These are phyloP conservation scores for Pterobdella sp. DNA, from an alignment of 2,888 invertebrate species.

Conservation along the genomic window DNA sequence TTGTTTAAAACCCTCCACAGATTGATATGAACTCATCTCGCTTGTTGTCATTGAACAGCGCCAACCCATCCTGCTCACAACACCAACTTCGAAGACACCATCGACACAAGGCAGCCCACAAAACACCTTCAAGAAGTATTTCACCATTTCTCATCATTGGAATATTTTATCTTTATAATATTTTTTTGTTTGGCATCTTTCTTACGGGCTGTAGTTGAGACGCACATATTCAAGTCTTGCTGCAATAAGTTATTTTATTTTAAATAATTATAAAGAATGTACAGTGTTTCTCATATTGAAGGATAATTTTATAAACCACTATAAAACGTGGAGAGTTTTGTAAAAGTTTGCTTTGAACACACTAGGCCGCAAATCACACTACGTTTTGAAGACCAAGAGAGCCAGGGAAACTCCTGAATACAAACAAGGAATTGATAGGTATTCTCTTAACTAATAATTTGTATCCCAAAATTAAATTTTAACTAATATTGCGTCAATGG, in stretches of 20 bases:
- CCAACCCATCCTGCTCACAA: neutral
- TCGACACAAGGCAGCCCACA: neutral
- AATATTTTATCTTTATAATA: neutral
- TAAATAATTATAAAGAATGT: neutral
- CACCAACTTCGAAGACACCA: neutral
- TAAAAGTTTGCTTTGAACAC: too few species aligned
- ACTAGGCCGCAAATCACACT: conserved; percentile 5
- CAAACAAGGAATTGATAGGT: conserved; percentile 23
- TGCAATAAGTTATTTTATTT: neutral
- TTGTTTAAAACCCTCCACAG: neutral
- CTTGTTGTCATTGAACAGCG: neutral
- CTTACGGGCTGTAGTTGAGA: neutral
- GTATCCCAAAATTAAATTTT: too few species aligned
- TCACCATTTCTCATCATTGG: neutral
- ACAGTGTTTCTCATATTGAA: too few species aligned
- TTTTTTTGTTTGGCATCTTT: neutral
- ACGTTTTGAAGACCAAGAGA: conserved; percentile 26
- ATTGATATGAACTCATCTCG: neutral
- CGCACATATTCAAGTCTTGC: neutral
- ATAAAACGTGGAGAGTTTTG: too few species aligned
- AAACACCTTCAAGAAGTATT: neutral
- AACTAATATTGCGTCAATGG: too few species aligned
- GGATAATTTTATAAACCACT: too few species aligned
- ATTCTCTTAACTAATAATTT: too few species aligned
- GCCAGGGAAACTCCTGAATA: conserved; percentile 25